phyloP scores from a whole-genome alignment of 1,140 invertebrate genomes.

The Anastrepha obliqua region DNA sequence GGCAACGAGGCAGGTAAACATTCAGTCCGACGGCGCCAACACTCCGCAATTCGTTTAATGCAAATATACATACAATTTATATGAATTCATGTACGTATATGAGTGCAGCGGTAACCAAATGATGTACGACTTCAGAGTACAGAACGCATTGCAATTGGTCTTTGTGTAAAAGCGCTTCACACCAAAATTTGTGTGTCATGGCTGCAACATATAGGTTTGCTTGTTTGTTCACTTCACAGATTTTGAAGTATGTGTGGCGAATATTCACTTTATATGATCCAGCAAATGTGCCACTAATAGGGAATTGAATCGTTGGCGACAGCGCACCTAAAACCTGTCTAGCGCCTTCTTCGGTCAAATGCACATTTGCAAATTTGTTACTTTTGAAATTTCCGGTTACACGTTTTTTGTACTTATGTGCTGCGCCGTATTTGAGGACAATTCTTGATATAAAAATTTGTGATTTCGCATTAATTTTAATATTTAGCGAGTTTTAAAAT shows the following conservation, averaged over 20 bases:
- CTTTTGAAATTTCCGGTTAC: no score
- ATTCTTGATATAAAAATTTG: no score
- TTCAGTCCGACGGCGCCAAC: not conserved
- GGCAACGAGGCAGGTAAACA: not conserved
- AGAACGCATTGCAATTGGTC: not conserved
- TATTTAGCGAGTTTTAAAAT: no score
- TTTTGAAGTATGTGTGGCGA: not conserved
- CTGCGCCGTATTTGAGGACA: no score
- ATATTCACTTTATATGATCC: not conserved
- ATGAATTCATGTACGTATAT: not conserved
- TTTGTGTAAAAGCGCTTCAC: not conserved
- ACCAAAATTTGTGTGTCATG: not conserved
- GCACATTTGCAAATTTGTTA: no score
- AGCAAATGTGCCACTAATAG: conserved; percentile 12
- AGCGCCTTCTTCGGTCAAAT: not conserved
- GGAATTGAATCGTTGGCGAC: not conserved
- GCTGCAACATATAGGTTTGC: not conserved
- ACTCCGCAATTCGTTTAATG: not conserved
- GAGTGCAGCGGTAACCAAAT: not conserved
- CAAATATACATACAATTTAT: not conserved
- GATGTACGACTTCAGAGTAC: not conserved
- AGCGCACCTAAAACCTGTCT: no score
- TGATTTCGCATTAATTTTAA: no score
- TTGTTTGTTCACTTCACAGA: not conserved
- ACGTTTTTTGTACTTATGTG: no score